Conservation (phyloP, 2,797 vertebrate genomes). For the Meda fulgida region DNA sequence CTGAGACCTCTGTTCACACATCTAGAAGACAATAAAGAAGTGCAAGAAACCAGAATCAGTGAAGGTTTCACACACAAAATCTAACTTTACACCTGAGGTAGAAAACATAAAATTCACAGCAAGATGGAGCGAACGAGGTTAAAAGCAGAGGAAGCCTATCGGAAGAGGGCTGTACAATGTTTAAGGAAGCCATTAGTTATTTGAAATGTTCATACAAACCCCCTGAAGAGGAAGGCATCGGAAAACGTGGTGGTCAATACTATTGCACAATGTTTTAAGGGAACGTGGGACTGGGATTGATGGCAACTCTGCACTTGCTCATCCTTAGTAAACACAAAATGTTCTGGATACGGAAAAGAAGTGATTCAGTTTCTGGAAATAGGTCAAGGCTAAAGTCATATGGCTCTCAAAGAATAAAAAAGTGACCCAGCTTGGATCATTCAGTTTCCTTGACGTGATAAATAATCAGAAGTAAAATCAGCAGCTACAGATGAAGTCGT, state of each 20-base stretch:
- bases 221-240: background rate
- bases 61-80: conserved; percentile 44
- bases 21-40: conserved; percentile 34
- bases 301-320: background rate
- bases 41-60: conserved; percentile 7
- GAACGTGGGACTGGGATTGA: background rate
- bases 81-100: conserved; percentile 73
- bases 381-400: conserved; percentile 45
- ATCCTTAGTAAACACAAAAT: conserved; percentile 17
- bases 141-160: background rate
- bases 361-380: conserved; percentile 24
- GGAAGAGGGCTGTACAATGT: conserved; percentile 22
- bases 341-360: background rate
- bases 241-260: background rate
- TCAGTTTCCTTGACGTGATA: conserved; percentile 42
- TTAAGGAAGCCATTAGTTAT: conserved; percentile 16
- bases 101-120: conserved; percentile 60
- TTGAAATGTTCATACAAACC: conserved; percentile 5
- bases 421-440: conserved; percentile 14
- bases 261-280: conserved; percentile 44
- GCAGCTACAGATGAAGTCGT: conserved; percentile 62
- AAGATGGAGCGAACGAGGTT: conserved; percentile 1
- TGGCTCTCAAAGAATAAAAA: conserved; percentile 37
- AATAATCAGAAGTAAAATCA: conserved; percentile 56
- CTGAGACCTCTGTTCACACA: conserved; percentile 57